Conservation (phyloP, 2,888 invertebrate species). For the Suillia variegata region DNA sequence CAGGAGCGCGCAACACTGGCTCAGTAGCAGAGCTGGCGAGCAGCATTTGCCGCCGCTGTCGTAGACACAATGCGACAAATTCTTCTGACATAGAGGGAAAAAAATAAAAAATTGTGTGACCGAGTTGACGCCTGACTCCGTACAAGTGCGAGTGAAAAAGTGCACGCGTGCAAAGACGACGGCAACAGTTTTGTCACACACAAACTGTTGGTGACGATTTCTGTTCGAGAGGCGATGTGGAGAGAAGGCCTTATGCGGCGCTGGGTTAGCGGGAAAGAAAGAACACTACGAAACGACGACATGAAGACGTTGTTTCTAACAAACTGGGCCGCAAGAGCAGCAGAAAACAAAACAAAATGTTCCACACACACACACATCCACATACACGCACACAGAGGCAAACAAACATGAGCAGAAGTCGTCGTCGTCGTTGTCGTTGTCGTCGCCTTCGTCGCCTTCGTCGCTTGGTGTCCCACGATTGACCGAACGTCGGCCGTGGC, state of each 20-base stretch:
- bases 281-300: slow-evolving; percentile 6
- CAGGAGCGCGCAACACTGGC: slow-evolving; percentile 13
- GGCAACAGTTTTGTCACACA: slow-evolving; percentile 12
- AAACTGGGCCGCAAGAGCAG: slow-evolving; percentile 1
- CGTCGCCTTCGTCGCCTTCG: background rate
- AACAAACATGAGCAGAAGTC: background rate
- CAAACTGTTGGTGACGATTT: background rate
- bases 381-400: background rate
- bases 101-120: too few species aligned
- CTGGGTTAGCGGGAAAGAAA: slow-evolving; percentile 31
- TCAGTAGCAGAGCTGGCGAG: background rate
- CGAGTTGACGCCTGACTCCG: background rate
- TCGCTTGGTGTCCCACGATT: slow-evolving; percentile 2
- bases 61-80: slow-evolving; percentile 14
- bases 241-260: slow-evolving; percentile 26
- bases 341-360: slow-evolving; percentile 2
- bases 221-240: background rate
- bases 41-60: background rate
- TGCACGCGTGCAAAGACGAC: slow-evolving; percentile 8
- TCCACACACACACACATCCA: background rate
- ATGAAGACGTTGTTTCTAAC: slow-evolving; percentile 2
- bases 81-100: too few species aligned
- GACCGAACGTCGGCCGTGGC: too few species aligned
- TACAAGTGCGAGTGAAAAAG: slow-evolving; percentile 27
- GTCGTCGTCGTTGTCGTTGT: too few species aligned